phyloP scores from a whole-genome alignment of 2,113 vertebrate genomes.

The Athene cunicularia region DNA sequence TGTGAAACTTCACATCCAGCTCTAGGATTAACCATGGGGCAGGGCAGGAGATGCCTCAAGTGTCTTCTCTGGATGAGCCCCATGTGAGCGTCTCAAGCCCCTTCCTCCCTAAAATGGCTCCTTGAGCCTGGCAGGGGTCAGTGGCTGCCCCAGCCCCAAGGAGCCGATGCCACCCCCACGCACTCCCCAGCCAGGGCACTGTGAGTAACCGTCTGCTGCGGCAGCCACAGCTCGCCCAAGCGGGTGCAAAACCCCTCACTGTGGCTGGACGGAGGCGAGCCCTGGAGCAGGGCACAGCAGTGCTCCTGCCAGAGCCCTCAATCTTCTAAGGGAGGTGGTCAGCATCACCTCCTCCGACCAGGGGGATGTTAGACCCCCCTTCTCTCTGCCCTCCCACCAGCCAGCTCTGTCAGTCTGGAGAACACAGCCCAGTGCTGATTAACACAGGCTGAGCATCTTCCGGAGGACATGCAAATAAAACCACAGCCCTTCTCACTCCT shows the following conservation, averaged over 20 bases:
- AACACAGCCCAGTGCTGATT: not conserved
- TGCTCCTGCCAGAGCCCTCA: not conserved
- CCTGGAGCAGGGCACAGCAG: not conserved
- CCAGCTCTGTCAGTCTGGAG: not conserved
- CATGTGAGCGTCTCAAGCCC: fast-evolving
- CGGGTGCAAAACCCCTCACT: not conserved
- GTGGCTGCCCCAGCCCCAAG: not conserved
- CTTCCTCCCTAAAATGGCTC: not conserved
- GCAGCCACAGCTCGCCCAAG: not conserved
- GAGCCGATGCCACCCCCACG: not conserved
- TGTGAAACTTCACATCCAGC: not conserved
- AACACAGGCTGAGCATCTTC: not conserved
- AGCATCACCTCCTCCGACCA: not conserved
- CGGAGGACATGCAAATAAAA: not conserved
- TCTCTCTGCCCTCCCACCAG: not conserved
- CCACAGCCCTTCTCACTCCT: conserved; percentile 6
- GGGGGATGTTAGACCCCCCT: not conserved
- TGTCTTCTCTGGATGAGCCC: not conserved
- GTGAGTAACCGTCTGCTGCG: fast-evolving
- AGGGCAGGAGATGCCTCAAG: not conserved
- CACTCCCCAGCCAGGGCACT: not conserved
- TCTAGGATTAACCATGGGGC: not conserved
- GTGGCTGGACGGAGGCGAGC: not conserved
- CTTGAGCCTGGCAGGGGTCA: not conserved
- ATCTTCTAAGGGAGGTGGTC: not conserved